Conservation (phyloP, 2,888 invertebrate species). For the Chalcosyrphus nemorum region DNA sequence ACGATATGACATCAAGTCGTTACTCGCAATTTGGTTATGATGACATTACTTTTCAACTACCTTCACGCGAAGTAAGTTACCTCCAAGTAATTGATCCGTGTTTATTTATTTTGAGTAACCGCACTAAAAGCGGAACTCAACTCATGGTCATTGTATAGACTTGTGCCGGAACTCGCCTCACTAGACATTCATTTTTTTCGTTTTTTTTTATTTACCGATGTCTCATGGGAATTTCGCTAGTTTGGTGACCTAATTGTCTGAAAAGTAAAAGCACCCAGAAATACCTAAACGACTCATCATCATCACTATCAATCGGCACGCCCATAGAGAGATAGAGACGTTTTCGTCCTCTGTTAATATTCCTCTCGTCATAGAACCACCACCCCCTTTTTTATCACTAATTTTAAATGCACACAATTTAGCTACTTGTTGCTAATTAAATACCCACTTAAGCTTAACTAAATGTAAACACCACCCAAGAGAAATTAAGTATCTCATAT, state of each 20-base stretch:
- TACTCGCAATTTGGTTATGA: no score
- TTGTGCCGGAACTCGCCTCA: neutral
- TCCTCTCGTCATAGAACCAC: neutral
- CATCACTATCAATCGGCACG: conserved; percentile 28
- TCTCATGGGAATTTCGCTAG: conserved; percentile 47
- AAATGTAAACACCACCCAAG: conserved; percentile 51
- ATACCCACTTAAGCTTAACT: conserved; percentile 62
- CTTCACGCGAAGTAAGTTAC: neutral
- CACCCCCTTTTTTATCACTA: conserved; percentile 20
- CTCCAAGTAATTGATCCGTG: conserved; percentile 29
- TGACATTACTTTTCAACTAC: no score
- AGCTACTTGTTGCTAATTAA: conserved; percentile 66
- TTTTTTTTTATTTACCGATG: conserved; percentile 31
- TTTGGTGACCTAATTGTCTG: conserved; percentile 37
- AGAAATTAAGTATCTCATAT: conserved; percentile 40
- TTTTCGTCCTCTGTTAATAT: neutral
- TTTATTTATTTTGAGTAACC: neutral
- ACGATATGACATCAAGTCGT: no score
- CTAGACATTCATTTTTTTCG: conserved; percentile 15
- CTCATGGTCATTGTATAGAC: conserved; percentile 30
- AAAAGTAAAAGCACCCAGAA: conserved; percentile 18
- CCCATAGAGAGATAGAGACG: neutral
- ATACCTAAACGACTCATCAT: conserved; percentile 33
- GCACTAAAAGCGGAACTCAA: neutral
- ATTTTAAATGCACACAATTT: conserved; percentile 59